phyloP scores from a whole-genome alignment of 2,888 invertebrate species.

The Dione vanillae region DNA sequence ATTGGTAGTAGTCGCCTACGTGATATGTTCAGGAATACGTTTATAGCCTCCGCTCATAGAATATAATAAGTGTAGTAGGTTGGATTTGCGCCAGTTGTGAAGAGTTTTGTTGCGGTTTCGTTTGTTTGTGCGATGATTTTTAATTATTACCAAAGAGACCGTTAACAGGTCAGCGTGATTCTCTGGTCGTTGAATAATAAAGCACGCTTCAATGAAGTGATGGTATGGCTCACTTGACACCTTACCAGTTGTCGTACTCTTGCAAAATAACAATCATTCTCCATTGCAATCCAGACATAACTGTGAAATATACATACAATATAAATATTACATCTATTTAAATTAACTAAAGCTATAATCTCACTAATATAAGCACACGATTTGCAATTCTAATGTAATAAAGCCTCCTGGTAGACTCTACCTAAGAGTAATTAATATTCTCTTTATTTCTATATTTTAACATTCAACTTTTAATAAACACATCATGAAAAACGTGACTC shows the following conservation, averaged over 20 bases:
- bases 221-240: slow-evolving; percentile 39
- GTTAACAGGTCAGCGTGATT: slow-evolving; percentile 66
- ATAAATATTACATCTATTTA: not conserved
- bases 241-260: slow-evolving; percentile 9
- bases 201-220: slow-evolving; percentile 33
- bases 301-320: not conserved
- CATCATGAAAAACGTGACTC: slow-evolving; percentile 13
- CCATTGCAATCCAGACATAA: not conserved
- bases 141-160: slow-evolving; percentile 69
- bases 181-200: slow-evolving; percentile 57
- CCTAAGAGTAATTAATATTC: no score
- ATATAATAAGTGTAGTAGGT: slow-evolving; percentile 83
- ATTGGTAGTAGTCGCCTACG: slow-evolving; percentile 83
- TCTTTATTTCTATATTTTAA: no score
- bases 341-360: not conserved
- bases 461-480: slow-evolving; percentile 15
- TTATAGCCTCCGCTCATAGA: slow-evolving; percentile 82
- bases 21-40: slow-evolving; percentile 84
- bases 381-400: not conserved
- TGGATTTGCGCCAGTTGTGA: slow-evolving; percentile 75
- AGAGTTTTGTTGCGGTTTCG: slow-evolving; percentile 71
- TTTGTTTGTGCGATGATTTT: slow-evolving; percentile 73
- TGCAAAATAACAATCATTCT: not conserved
- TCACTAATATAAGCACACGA: not conserved
- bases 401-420: not conserved